Evolutionary conservation across 2,888 invertebrate species (phyloP).

Genomic region (Mesoligia furuncula): DNA sequence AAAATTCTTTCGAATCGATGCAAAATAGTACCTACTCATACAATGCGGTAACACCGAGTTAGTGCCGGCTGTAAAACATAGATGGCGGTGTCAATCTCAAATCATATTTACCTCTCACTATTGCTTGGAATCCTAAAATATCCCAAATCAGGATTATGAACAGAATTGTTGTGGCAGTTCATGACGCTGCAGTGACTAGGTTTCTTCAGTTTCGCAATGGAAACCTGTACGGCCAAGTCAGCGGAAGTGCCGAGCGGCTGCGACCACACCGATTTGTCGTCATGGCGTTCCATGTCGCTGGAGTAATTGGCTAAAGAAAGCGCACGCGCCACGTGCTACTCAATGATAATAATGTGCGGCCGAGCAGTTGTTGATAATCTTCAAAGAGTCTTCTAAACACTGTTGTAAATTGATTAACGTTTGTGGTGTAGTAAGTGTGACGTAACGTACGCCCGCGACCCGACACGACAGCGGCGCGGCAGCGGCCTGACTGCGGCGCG

Average conservation of each 20-base stretch:
- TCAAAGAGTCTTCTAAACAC: background rate
- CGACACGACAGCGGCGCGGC: conserved; percentile 25
- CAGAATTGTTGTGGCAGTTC: conserved; percentile 51
- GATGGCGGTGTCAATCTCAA: conserved; percentile 34
- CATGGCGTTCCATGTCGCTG: background rate
- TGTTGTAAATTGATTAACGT: background rate
- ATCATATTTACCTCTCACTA: conserved; percentile 26
- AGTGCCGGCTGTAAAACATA: conserved; percentile 16
- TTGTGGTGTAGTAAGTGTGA: background rate
- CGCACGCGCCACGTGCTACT: background rate
- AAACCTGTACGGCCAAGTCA: background rate
- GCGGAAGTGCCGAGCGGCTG: conserved; percentile 2
- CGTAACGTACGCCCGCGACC: conserved; percentile 21
- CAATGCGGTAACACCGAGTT: background rate
- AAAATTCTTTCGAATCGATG: background rate
- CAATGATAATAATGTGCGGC: background rate
- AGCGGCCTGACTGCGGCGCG: conserved; percentile 23
- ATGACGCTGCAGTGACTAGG: conserved; percentile 38
- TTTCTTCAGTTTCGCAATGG: conserved; percentile 24
- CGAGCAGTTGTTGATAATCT: background rate
- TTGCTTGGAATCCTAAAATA: conserved; percentile 39
- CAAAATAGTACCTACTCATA: background rate
- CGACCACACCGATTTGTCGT: background rate
- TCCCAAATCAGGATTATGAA: conserved; percentile 22
- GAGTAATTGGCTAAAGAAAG: too few relatives aligned